Base-by-base conservation (phyloP, 2,113 vertebrate genomes). In the Dicentrarchus labrax region DNA sequence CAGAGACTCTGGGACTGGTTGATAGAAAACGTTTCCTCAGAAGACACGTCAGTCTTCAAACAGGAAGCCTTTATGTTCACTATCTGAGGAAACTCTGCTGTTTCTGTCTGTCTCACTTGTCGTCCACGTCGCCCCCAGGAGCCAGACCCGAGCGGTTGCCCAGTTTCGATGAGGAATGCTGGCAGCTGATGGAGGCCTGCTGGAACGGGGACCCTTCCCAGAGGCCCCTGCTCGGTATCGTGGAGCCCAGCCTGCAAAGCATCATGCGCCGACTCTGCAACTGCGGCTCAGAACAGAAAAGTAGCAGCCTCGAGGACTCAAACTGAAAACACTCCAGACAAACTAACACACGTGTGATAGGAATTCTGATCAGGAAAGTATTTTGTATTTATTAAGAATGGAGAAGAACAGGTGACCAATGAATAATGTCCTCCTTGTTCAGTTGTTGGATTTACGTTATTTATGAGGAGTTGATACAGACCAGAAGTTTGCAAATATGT, bases 171-270 rank as follows among this genome's bases (percentile, higher is more conserved):
- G 98, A 97, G 88, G 98, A 99, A 11, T 99, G 98, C 94, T 99
- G 98, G 98, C 98, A 99, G 95, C 91, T 99, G 91, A 99, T 99
- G 98, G 98, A 99, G 92, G 97, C 97, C 3, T 99, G 97, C 67
- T 99, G 98, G 98, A 98, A 95, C 1, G 97, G 98, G 0, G 98
- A 99, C 85, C 94, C 98, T 2, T 97, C 96, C 4, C 97, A 96
- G 91, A 96, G 98, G 45, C 98, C 98, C 1, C 95, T 99, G 41
- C 83, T 99, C 59, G 98, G 98, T 0, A 99, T 99, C 0, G 98
- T 99, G 57, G 97, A 99, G 88, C 98, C 98, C 41, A 95, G 97
- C 93, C 96, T 99, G 68, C 96, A 96, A 86, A 96, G 97, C 82
- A 99, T 99, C 91, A 97, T 97, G 97, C 95, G 95, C 77, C 94